Evolutionary conservation across 2,113 vertebrate genomes (phyloP).

Genomic region (Maccullochella peelii): DNA sequence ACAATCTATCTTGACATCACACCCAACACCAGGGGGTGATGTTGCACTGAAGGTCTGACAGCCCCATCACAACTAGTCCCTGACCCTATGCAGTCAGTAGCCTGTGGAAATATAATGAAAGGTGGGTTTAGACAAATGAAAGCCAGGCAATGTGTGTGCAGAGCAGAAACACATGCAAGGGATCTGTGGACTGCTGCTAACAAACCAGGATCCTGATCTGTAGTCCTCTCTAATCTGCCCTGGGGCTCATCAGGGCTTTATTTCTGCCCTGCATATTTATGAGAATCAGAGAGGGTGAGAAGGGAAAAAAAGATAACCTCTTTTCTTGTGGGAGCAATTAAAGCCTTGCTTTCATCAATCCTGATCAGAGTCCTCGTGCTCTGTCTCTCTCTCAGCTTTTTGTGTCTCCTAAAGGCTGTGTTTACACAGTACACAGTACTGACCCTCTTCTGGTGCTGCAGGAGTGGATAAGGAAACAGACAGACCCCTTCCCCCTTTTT

Average conservation of each 20-base stretch:
- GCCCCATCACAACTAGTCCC: not conserved
- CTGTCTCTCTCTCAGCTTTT: slow-evolving; percentile 49
- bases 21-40: slow-evolving; percentile 62
- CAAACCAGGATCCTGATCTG: slow-evolving; percentile 72
- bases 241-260: slow-evolving; percentile 74
- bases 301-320: slow-evolving; percentile 52
- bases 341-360: slow-evolving; percentile 73
- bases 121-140: slow-evolving; percentile 63
- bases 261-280: slow-evolving; percentile 80
- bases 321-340: slow-evolving; percentile 81
- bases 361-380: slow-evolving; percentile 73
- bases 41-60: slow-evolving; percentile 38
- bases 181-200: slow-evolving; percentile 72
- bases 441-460: slow-evolving; percentile 31
- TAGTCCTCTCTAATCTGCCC: slow-evolving; percentile 81
- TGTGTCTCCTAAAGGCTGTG: slow-evolving; percentile 54
- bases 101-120: slow-evolving; percentile 65
- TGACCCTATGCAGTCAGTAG: slow-evolving; percentile 31
- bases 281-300: slow-evolving; percentile 68
- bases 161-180: slow-evolving; percentile 73
- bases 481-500: not conserved
- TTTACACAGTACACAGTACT: slow-evolving; percentile 68
- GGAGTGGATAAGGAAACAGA: slow-evolving; percentile 18
- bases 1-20: not conserved
- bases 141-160: slow-evolving; percentile 53